These are phyloP conservation scores for Smutsia gigantea DNA, from an alignment of 2,797 vertebrate species.

Conservation along the genomic window DNA sequence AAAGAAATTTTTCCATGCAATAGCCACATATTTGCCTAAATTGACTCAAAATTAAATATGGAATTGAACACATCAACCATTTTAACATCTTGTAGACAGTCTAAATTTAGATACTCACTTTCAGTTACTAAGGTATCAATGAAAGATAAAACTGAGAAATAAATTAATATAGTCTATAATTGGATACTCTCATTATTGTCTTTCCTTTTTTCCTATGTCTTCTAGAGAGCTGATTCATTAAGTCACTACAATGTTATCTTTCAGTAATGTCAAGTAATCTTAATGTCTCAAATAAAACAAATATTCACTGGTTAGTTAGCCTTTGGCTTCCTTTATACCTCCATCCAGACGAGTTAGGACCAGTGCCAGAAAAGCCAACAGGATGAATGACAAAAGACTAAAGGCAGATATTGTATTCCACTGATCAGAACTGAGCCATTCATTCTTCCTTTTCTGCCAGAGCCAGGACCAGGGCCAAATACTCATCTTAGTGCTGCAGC, in stretches of 20 bases:
- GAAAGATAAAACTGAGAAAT: not conserved
- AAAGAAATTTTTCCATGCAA: not conserved
- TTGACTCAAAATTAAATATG: slow-evolving; percentile 40
- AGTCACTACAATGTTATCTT: not conserved
- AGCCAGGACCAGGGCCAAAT: not conserved
- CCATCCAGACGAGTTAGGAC: not conserved
- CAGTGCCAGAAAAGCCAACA: not conserved
- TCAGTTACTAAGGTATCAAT: not conserved
- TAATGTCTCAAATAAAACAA: not conserved
- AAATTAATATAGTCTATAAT: slow-evolving; percentile 2
- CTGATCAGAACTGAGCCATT: not conserved
- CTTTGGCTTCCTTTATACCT: not conserved
- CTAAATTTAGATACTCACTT: slow-evolving; percentile 4
- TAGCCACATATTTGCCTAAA: not conserved
- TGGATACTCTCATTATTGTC: not conserved
- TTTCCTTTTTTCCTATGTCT: not conserved
- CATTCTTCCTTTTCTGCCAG: not conserved
- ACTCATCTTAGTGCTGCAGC: not conserved
- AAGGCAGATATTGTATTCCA: not conserved
- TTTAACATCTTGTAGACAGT: not conserved
- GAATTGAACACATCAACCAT: not conserved
- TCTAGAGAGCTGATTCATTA: not conserved
- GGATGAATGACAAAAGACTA: not conserved
- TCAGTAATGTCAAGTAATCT: not conserved
- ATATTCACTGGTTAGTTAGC: not conserved